These are phyloP conservation scores for Cryptotermes secundus DNA, from an alignment of 1,140 invertebrate genomes.

Conservation along the genomic window DNA sequence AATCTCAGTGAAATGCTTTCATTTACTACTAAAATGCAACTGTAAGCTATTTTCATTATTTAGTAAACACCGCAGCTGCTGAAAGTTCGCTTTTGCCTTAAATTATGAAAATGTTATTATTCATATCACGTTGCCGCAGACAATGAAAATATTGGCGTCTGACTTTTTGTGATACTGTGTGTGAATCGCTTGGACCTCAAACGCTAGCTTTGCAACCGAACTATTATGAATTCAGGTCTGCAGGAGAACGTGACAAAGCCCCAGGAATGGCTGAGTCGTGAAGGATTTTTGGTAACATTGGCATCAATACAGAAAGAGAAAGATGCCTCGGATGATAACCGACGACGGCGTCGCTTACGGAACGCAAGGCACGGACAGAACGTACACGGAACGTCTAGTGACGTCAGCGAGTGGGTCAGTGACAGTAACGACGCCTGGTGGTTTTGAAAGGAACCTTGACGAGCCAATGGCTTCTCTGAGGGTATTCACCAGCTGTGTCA, in stretches of 20 bases:
- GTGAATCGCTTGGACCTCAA: not conserved
- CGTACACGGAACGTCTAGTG: constrained; percentile 13
- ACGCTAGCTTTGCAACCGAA: not conserved
- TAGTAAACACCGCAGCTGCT: too few relatives aligned
- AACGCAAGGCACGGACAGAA: not conserved
- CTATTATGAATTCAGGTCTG: not conserved
- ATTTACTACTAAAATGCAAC: too few relatives aligned
- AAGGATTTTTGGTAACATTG: not conserved
- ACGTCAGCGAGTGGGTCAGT: constrained; percentile 2
- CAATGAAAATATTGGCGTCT: too few relatives aligned
- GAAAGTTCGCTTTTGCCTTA: too few relatives aligned
- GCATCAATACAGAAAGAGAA: not conserved
- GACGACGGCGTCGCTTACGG: not conserved
- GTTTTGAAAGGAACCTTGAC: not conserved
- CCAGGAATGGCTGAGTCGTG: constrained; percentile 1
- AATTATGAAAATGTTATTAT: too few relatives aligned
- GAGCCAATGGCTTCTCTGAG: not conserved
- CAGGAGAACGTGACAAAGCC: not conserved
- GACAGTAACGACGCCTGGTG: constrained; percentile 2
- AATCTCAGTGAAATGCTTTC: too few relatives aligned
- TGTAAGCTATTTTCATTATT: too few relatives aligned
- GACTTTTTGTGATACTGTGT: too few relatives aligned
- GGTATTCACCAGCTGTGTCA: constrained; percentile 6
- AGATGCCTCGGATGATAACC: not conserved
- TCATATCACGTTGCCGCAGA: too few relatives aligned